A percentile compares a stretch with the other conserved stretches of the same genome.
phyloP scores from a whole-genome alignment of 2,888 invertebrate genomes.

The Ichneumoninae sp. region DNA sequence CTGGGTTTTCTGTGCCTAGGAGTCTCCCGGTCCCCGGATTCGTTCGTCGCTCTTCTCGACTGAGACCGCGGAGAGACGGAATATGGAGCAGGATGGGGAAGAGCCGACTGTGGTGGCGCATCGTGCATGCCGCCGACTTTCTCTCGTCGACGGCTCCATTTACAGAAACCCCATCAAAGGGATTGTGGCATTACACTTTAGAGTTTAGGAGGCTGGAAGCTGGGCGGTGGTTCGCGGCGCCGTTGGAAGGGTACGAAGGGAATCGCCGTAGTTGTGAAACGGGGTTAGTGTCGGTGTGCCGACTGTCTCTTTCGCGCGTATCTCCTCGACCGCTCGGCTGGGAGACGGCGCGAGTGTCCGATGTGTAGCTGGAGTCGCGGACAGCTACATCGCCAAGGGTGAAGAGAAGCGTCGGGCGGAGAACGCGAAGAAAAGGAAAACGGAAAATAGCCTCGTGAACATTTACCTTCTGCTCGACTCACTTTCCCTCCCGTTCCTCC shows the following conservation, averaged over 20 bases:
- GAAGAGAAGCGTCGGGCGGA: conserved; percentile 44
- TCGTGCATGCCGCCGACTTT: conserved; percentile 41
- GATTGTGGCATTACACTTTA: conserved; percentile 82
- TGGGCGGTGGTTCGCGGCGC: conserved; percentile 35
- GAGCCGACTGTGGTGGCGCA: conserved; percentile 36
- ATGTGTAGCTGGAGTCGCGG: conserved; percentile 10
- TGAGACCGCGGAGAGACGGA: background rate
- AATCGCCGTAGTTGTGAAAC: conserved; percentile 35
- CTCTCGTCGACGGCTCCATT: conserved; percentile 77
- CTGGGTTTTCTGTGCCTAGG: conserved; percentile 46
- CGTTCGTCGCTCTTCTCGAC: conserved; percentile 19
- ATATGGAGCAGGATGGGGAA: background rate
- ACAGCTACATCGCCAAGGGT: conserved; percentile 35
- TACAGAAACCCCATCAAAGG: conserved; percentile 84
- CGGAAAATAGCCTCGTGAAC: conserved; percentile 67
- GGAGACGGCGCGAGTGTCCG: conserved; percentile 43
- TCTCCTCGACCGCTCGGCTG: conserved; percentile 22
- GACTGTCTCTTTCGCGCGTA: conserved; percentile 37
- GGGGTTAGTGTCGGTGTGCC: conserved; percentile 15
- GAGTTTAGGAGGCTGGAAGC: conserved; percentile 74
- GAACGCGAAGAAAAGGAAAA: conserved; percentile 36
- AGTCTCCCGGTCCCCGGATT: conserved; percentile 52
- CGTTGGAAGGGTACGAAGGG: conserved; percentile 18
- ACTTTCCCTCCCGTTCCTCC: background rate
- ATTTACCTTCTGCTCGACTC: conserved; percentile 68